Evolutionary conservation across 2,888 invertebrate genomes (phyloP), one percentile per base, ranked within the genome.

Genomic region (Liodrosophila aerea): DNA sequence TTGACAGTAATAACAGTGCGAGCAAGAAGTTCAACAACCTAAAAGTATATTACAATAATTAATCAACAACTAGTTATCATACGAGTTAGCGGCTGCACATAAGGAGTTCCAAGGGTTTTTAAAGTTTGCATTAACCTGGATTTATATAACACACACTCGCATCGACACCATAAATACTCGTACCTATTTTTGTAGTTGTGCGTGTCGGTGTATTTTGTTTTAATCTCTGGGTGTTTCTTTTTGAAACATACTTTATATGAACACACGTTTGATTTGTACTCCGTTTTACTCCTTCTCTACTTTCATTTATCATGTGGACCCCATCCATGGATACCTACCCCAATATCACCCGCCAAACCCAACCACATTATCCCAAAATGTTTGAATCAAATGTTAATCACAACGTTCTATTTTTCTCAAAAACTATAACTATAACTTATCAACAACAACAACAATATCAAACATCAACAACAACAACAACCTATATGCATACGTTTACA

Each of bases 251-350:
- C 2, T 18, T 2, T 57, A 36, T 56, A 54, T 71, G 76, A 22
- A 60, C 76, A 76, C 70, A 58, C 68, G 63, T 82, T 78, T 82
- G 71, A 78, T 71, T 73, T 82, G 80, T 78, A 74, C 60, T 78
- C 77, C 78, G 47, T 73, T 22, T 62, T 67, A 64, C 53, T 73
- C 60, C 54, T 49, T 62, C 44, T 82, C 52, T 71, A 74, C 30
- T 71, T 73, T 71, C 64, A 70, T 70, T 51, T 34, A 27, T 41
- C 36, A 63, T 8, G 8, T 58, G 50, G 34, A 58, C 12, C 29
- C 31, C 5, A 16, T 39, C 16, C 39, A 16, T 22, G 22, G 22
- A 22, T 22, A 22, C 22, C 39, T 16, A 45, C 33, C 36, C 18
- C 33, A 16, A 9, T 13, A 49, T 34, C 50, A 27, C 43, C 7